Evolutionary conservation across 2,797 vertebrate species (phyloP).

Genomic region (Brotula barbata): DNA sequence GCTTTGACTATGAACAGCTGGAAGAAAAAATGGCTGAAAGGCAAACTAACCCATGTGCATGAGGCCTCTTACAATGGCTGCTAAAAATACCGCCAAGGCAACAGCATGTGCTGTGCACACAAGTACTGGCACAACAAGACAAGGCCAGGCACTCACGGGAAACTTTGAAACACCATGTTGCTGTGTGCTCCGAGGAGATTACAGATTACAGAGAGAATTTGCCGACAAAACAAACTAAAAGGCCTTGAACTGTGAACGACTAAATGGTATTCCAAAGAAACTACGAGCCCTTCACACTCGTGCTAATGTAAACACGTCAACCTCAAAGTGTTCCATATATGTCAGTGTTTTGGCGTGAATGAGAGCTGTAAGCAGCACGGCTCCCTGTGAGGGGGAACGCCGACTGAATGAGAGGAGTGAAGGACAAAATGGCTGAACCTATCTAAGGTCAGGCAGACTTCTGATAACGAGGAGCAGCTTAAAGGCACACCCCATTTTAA

Average conservation of each 20-base stretch:
- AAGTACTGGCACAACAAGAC: constrained; percentile 55
- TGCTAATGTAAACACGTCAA: constrained; percentile 30
- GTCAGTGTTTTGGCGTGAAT: constrained; percentile 36
- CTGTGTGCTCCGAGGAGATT: constrained; percentile 38
- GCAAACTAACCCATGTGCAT: constrained; percentile 35
- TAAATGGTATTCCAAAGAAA: constrained; percentile 1
- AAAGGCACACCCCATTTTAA: constrained; percentile 43
- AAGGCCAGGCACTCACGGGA: constrained; percentile 31
- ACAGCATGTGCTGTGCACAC: constrained; percentile 70
- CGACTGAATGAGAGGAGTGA: constrained; percentile 69
- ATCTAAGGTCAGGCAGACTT: constrained; percentile 70
- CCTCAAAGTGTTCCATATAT: constrained; percentile 48
- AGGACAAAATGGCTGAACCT: constrained; percentile 82
- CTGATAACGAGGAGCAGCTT: constrained; percentile 57
- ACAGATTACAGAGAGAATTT: constrained; percentile 37
- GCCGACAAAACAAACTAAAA: constrained; percentile 34
- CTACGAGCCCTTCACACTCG: constrained; percentile 7
- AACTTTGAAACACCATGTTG: constrained; percentile 30
- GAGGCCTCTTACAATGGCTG: constrained; percentile 68
- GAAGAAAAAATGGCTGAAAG: constrained; percentile 49
- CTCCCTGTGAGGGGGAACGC: constrained; percentile 56
- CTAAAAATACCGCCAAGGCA: constrained; percentile 77
- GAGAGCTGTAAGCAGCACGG: constrained; percentile 30
- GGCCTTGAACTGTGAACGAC: constrained; percentile 12
- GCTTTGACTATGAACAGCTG: constrained; percentile 28